A percentile compares a stretch with the other conserved stretches of the same genome.
Evolutionary conservation across 2,113 vertebrate genomes (phyloP).

Genomic region (Oncorhynchus mykiss): DNA sequence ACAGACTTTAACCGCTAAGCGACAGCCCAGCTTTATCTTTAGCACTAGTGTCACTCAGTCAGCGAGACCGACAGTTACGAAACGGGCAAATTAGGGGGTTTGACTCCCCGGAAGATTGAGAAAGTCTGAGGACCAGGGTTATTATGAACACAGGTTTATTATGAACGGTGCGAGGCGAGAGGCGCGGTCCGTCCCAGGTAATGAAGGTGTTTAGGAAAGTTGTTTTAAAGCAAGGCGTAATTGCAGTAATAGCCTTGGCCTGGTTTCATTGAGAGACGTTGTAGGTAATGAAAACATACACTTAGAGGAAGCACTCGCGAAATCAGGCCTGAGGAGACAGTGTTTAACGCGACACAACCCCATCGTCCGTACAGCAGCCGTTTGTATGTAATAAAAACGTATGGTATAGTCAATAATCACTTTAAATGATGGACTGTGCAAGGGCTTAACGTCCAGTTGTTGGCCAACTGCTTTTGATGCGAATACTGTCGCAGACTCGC

Average conservation of each 20-base stretch:
- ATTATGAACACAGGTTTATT: conserved; percentile 45
- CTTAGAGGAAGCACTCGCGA: conserved; percentile 35
- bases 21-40: conserved; percentile 48
- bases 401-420: neutral
- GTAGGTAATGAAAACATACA: conserved; percentile 56
- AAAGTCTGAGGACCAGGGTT: conserved; percentile 52
- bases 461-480: neutral
- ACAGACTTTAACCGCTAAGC: neutral
- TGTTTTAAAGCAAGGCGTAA: conserved; percentile 64
- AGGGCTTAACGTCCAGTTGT: neutral
- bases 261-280: conserved; percentile 45
- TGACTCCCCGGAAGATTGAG: conserved; percentile 30
- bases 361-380: too few relatives aligned
- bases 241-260: conserved; percentile 59
- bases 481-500: too few relatives aligned
- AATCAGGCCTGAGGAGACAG: conserved; percentile 14
- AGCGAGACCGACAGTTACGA: conserved; percentile 60
- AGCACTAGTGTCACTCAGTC: conserved; percentile 42
- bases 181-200: conserved; percentile 69
- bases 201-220: conserved; percentile 73
- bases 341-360: neutral
- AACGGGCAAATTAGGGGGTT: conserved; percentile 70
- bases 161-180: conserved; percentile 62
- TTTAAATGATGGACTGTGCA: neutral
- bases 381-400: neutral